These are phyloP conservation scores for Melinaea menophilus DNA, from an alignment of 2,888 invertebrate genomes.

Conservation along the genomic window DNA sequence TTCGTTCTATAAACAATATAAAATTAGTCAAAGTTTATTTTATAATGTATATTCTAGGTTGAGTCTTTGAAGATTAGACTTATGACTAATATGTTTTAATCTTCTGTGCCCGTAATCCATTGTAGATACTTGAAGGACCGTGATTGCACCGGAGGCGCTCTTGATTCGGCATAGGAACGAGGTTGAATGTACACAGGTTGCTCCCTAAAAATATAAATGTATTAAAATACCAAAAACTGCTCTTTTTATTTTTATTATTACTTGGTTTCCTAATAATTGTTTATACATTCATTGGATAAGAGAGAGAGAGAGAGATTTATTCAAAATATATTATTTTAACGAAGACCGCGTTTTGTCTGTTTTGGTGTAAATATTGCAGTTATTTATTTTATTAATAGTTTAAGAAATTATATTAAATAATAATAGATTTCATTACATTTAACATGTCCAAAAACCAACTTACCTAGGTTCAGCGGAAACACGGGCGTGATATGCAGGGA, in stretches of 20 bases:
- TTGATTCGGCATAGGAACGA: constrained; percentile 53
- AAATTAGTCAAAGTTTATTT: constrained; percentile 21
- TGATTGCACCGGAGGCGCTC: constrained; percentile 71
- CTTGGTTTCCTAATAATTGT: too few species aligned
- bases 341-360: too few species aligned
- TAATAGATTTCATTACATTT: neutral
- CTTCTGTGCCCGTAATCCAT: constrained; percentile 75
- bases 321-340: too few species aligned
- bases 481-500: constrained; percentile 71
- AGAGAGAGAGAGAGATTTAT: too few species aligned
- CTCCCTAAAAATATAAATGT: constrained; percentile 59
- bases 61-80: constrained; percentile 21
- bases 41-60: neutral
- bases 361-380: too few species aligned
- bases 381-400: constrained; percentile 6
- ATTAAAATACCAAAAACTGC: too few species aligned
- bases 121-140: constrained; percentile 75
- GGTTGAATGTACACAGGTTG: constrained; percentile 59
- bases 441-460: constrained; percentile 23
- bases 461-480: constrained; percentile 73
- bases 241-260: too few species aligned
- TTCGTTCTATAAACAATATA: neutral
- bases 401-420: neutral
- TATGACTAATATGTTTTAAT: constrained; percentile 43
- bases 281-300: too few species aligned